A percentile compares a stretch with the other conserved stretches of the same genome.
Conservation (phyloP, 2,888 invertebrate species). For the Synanthedon vespiformis region DNA sequence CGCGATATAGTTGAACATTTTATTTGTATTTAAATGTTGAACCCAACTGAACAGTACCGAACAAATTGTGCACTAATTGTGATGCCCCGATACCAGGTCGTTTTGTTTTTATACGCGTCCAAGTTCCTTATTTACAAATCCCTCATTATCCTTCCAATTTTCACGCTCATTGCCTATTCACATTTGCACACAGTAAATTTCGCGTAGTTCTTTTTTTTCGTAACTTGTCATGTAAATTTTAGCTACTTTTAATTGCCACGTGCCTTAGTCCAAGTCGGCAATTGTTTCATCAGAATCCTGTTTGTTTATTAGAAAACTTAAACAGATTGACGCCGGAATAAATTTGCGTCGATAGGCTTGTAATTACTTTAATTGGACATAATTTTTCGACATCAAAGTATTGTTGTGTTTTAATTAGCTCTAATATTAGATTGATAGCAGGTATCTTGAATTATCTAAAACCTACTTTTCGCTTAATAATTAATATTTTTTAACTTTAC, state of each 20-base stretch:
- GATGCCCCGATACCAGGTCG: constrained; percentile 9
- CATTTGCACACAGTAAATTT: constrained; percentile 13
- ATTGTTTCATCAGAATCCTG: constrained; percentile 36
- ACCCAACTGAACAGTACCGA: constrained; percentile 14
- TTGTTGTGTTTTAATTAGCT: too few relatives aligned
- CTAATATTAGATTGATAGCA: too few relatives aligned
- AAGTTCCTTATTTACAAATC: constrained; percentile 35
- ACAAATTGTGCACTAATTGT: constrained; percentile 19
- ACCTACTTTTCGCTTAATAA: too few relatives aligned
- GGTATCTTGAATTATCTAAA: too few relatives aligned
- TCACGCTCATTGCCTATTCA: constrained; percentile 57
- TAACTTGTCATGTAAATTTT: constrained; percentile 28
- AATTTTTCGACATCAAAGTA: too few relatives aligned
- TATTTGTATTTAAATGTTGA: constrained; percentile 9
- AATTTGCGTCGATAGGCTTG: background rate
- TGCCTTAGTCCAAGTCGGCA: constrained; percentile 21
- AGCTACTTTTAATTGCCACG: constrained; percentile 29
- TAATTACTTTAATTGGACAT: background rate
- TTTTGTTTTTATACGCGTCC: constrained; percentile 38
- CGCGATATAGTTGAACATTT: constrained; percentile 46
- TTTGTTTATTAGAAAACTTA: constrained; percentile 6
- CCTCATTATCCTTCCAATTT: constrained; percentile 37
- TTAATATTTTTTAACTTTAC: too few relatives aligned
- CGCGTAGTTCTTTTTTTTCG: constrained; percentile 27
- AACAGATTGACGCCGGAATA: constrained; percentile 5